A percentile compares a stretch with the other conserved stretches of the same genome.
These are phyloP conservation scores for Lasioglossum baleicum DNA, from an alignment of 1,140 invertebrate species.

Conservation along the genomic window DNA sequence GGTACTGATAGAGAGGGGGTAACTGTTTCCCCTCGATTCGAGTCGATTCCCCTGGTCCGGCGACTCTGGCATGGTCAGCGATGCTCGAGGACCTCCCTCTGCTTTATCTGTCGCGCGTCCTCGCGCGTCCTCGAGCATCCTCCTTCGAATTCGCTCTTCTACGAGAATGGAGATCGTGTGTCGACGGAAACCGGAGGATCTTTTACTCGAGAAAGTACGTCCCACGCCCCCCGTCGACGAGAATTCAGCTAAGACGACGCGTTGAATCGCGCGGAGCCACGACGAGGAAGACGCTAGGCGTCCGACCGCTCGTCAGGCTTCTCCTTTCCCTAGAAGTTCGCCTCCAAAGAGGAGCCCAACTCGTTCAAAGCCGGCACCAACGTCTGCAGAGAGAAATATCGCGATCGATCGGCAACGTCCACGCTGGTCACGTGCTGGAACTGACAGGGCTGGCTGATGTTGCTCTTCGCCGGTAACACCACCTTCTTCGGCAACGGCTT, in stretches of 20 bases:
- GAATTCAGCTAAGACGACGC: not conserved
- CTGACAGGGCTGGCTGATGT: conserved; percentile 92
- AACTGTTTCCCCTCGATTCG: no score
- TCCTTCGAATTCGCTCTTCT: no score
- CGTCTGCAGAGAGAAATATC: conserved; percentile 86
- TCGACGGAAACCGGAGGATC: no score
- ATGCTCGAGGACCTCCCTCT: no score
- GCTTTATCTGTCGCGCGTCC: no score
- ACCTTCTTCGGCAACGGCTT: conserved; percentile 80
- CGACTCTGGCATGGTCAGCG: no score
- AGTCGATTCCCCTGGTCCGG: no score
- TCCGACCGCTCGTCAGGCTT: conserved; percentile 11
- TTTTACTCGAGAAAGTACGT: no score
- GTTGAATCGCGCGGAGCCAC: not conserved
- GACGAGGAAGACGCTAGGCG: conserved; percentile 16
- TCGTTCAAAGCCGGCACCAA: conserved; percentile 76
- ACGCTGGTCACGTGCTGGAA: conserved; percentile 93
- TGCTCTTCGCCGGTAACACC: conserved; percentile 87
- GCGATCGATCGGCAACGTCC: conserved; percentile 84
- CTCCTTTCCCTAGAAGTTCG: conserved; percentile 61
- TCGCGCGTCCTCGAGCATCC: no score
- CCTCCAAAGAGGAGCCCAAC: conserved; percentile 65
- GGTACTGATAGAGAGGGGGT: no score
- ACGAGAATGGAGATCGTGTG: no score
- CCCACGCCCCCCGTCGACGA: not conserved